phyloP scores from a whole-genome alignment of 2,888 invertebrate genomes.

The Caenorhabditis becei region DNA sequence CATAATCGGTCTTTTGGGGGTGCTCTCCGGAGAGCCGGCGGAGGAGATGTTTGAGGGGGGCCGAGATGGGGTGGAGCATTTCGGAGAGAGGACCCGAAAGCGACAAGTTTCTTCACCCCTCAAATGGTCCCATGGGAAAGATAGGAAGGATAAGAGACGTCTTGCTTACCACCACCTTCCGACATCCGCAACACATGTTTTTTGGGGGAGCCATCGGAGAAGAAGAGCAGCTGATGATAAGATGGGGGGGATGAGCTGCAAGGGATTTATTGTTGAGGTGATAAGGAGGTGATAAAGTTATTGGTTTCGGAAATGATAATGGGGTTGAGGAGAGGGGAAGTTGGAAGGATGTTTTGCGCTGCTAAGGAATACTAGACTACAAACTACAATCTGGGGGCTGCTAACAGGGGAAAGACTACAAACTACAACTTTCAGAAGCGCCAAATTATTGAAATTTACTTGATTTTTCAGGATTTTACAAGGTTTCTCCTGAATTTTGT shows the following conservation, averaged over 20 bases:
- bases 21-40: not conserved
- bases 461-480: too few species aligned
- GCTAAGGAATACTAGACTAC: too few species aligned
- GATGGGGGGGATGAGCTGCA: not conserved
- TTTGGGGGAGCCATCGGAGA: conserved; percentile 17
- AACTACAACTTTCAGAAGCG: too few species aligned
- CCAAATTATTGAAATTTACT: too few species aligned
- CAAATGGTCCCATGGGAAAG: conserved; percentile 36
- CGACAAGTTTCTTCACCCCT: conserved; percentile 39
- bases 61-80: not conserved
- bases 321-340: too few species aligned
- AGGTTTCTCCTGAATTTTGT: too few species aligned
- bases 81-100: not conserved
- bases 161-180: conserved; percentile 48
- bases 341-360: too few species aligned
- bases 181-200: conserved; percentile 51
- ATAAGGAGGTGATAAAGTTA: not conserved
- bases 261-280: too few species aligned
- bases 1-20: too few species aligned
- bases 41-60: not conserved
- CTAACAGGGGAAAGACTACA: too few species aligned
- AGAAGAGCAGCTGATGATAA: not conserved
- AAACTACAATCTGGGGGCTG: too few species aligned
- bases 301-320: not conserved
- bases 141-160: not conserved